These are phyloP conservation scores for Oophaga pumilio DNA, from an alignment of 2,113 vertebrate species.

Conservation along the genomic window DNA sequence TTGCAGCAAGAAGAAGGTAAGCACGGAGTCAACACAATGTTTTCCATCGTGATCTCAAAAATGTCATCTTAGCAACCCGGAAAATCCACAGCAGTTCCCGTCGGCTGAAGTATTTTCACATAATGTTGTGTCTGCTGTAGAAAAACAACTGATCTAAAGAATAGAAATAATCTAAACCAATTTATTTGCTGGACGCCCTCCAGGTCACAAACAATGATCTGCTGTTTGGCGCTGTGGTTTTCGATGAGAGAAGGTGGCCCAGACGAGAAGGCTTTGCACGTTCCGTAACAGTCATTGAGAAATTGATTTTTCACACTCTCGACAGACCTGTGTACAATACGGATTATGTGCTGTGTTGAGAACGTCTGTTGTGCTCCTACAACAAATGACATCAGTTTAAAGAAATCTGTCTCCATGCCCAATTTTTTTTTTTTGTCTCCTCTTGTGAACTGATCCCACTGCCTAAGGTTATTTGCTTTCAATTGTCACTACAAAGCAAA, in stretches of 20 bases:
- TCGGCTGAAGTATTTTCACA: neutral
- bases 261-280: neutral
- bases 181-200: neutral
- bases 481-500: no score
- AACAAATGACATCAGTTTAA: neutral
- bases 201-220: neutral
- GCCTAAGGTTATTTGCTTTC: neutral
- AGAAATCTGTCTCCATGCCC: neutral
- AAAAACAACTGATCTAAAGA: neutral
- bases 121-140: neutral
- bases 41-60: neutral
- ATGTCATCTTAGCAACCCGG: neutral
- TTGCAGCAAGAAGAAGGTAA: slow-evolving; percentile 98
- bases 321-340: neutral
- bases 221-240: neutral
- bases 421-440: neutral
- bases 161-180: neutral
- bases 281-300: neutral
- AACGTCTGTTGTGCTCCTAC: neutral
- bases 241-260: neutral
- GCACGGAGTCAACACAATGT: neutral
- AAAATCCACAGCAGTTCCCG: neutral
- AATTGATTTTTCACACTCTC: neutral
- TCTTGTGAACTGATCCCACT: neutral
- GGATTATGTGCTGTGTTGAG: neutral